Conservation (phyloP, 1,140 invertebrate genomes). For the Antheraea pernyi region DNA sequence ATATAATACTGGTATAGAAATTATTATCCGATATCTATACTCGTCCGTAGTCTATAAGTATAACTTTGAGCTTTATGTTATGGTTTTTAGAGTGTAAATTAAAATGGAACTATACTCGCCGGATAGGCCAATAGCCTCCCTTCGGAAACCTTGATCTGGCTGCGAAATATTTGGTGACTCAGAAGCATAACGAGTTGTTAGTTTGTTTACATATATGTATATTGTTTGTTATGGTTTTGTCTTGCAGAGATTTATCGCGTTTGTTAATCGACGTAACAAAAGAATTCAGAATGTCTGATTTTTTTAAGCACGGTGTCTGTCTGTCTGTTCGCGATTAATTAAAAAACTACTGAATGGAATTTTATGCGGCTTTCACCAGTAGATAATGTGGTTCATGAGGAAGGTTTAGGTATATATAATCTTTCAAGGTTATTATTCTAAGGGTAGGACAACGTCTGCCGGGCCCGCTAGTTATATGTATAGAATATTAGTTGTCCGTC, state of each 20-base stretch:
- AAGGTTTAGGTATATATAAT: no score
- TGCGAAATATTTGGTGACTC: slow-evolving; percentile 36
- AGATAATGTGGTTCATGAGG: no score
- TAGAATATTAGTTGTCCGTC: no score
- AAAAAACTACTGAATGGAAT: no score
- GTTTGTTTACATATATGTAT: not conserved
- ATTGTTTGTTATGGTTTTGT: not conserved
- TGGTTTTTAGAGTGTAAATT: not conserved
- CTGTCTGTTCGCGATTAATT: no score
- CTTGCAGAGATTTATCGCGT: not conserved
- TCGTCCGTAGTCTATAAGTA: not conserved
- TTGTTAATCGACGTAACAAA: not conserved
- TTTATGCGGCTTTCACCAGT: no score
- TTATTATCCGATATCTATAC: slow-evolving; percentile 9
- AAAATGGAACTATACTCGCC: not conserved
- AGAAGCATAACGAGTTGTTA: slow-evolving; percentile 17
- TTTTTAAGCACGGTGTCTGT: not conserved
- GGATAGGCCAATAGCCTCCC: slow-evolving; percentile 44
- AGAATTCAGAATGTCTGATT: not conserved
- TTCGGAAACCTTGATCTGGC: slow-evolving; percentile 40
- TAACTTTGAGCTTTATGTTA: slow-evolving; percentile 18
- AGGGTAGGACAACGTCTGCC: no score
- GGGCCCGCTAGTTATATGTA: no score
- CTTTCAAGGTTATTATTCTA: no score
- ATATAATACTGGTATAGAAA: not conserved